phyloP scores from a whole-genome alignment of 2,888 invertebrate species.

The Caenorhabditis parvicauda region DNA sequence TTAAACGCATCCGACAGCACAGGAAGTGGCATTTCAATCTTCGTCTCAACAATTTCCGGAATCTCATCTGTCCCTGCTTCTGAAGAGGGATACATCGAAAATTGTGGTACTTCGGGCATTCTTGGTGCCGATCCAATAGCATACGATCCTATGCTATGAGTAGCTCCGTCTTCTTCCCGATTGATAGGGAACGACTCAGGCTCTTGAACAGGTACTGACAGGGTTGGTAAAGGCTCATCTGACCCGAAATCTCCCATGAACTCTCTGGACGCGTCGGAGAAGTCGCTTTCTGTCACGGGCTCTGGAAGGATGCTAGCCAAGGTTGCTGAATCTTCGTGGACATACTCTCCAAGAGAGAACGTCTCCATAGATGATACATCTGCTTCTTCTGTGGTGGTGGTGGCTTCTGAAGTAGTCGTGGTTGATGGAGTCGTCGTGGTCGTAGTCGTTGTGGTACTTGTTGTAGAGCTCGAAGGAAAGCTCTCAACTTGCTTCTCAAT shows the following conservation, averaged over 20 bases:
- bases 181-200: conserved; percentile 15
- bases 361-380: conserved; percentile 12
- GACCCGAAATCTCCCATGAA: not conserved
- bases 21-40: conserved; percentile 2
- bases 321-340: not conserved
- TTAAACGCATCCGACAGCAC: too few relatives aligned
- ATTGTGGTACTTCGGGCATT: conserved; percentile 4
- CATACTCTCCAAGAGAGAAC: conserved; percentile 15
- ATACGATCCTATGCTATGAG: conserved; percentile 23
- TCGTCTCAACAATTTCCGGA: not conserved
- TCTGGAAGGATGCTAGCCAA: not conserved
- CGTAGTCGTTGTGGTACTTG: conserved; percentile 7
- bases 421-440: conserved; percentile 8
- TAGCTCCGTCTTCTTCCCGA: conserved; percentile 8
- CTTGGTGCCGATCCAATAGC: conserved; percentile 24
- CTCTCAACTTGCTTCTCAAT: too few relatives aligned
- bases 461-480: conserved; percentile 6
- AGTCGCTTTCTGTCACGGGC: conserved; percentile 16
- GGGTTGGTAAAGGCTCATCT: conserved; percentile 1
- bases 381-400: conserved; percentile 5
- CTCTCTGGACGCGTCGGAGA: too few relatives aligned
- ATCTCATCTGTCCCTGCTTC: conserved; percentile 8
- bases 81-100: not conserved
- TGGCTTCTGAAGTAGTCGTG: not conserved
- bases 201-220: not conserved